Conservation (phyloP, 2,113 vertebrate genomes). For the Acrocephalus kingi region DNA sequence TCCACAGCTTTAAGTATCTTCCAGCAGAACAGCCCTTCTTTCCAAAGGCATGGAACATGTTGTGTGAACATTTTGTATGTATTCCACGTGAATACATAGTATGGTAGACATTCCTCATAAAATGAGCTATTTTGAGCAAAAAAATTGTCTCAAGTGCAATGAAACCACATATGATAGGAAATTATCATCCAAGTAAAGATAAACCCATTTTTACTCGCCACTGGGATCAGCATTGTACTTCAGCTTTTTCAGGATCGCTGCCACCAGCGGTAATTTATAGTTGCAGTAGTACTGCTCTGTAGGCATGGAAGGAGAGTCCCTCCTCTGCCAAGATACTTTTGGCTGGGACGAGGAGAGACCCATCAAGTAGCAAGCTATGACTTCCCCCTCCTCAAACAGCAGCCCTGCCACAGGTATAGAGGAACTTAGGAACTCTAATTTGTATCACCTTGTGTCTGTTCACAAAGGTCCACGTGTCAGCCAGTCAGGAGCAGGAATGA, state of each 20-base stretch:
- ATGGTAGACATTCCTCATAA: not conserved
- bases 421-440: not conserved
- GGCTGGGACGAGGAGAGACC: not conserved
- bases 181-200: not conserved
- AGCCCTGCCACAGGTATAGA: not conserved
- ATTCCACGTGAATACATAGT: not conserved
- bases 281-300: not conserved
- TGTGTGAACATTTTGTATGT: not conserved
- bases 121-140: not conserved
- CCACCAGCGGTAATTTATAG: fast-evolving
- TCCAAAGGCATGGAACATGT: not conserved
- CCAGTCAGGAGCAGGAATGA: not conserved
- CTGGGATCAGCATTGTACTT: not conserved
- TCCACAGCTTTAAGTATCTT: not conserved
- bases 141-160: not conserved
- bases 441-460: not conserved
- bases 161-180: not conserved
- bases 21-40: not conserved
- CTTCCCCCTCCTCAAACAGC: not conserved
- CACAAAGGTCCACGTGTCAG: not conserved
- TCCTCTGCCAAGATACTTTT: not conserved
- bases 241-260: not conserved
- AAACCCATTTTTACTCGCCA: not conserved
- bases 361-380: not conserved
- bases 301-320: not conserved